Percentiles rank a stretch among this genome's conserved stretches.
These are phyloP conservation scores for Silvanus unidentatus DNA, from an alignment of 2,888 invertebrate species.

Conservation along the genomic window DNA sequence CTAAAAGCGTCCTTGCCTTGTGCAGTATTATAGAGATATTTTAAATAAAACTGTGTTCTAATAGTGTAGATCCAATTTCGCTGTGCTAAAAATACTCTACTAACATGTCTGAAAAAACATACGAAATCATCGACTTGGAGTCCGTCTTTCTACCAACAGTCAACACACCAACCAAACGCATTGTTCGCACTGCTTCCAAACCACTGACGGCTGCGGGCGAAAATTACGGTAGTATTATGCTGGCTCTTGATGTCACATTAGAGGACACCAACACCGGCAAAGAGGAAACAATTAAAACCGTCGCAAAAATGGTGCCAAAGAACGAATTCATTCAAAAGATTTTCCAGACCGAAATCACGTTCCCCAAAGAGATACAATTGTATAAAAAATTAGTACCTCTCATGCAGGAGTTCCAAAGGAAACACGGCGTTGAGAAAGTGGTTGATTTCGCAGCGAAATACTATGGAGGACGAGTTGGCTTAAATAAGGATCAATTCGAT, in stretches of 20 bases:
- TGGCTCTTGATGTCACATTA: constrained; percentile 38
- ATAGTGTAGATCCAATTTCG: too few relatives aligned
- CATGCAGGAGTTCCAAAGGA: constrained; percentile 44
- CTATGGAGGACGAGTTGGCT: constrained; percentile 36
- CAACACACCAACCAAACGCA: not conserved
- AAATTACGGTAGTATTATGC: constrained; percentile 55
- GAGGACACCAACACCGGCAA: constrained; percentile 9
- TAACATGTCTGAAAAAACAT: too few relatives aligned
- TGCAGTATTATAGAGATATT: too few relatives aligned
- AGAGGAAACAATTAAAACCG: constrained; percentile 13
- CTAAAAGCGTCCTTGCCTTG: too few relatives aligned
- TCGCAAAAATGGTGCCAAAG: constrained; percentile 21
- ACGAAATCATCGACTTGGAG: not conserved
- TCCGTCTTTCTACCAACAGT: not conserved
- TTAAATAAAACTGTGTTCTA: too few relatives aligned
- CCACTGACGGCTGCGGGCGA: constrained; percentile 50
- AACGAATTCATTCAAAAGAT: constrained; percentile 34
- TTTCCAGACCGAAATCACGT: constrained; percentile 48
- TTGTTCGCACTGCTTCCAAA: not conserved
- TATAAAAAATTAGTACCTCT: constrained; percentile 47
- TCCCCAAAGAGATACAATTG: constrained; percentile 49
- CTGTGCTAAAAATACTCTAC: too few relatives aligned
- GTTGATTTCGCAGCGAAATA: constrained; percentile 40
- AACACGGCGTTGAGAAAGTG: constrained; percentile 39
- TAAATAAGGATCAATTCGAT: constrained; percentile 37